phyloP scores from a whole-genome alignment of 1,140 invertebrate genomes.

The Eurosta solidaginis region DNA sequence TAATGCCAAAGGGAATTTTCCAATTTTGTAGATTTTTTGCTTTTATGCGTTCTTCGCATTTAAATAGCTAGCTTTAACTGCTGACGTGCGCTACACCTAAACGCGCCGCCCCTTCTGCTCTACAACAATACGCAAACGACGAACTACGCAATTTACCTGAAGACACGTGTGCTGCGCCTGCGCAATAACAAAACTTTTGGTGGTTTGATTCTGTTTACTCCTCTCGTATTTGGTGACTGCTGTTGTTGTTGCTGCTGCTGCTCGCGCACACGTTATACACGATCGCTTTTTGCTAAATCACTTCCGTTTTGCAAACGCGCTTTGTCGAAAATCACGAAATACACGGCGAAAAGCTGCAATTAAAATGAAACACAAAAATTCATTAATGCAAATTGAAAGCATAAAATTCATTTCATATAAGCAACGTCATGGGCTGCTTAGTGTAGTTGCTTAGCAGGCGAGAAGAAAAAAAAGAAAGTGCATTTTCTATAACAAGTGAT shows the following conservation, averaged over 20 bases:
- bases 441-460: neutral
- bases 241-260: neutral
- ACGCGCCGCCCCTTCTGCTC: neutral
- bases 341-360: slow-evolving; percentile 13
- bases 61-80: slow-evolving; percentile 35
- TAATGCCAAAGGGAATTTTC: slow-evolving; percentile 58
- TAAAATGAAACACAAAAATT: slow-evolving; percentile 17
- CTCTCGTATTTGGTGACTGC: neutral
- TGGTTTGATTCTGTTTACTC: neutral
- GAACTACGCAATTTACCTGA: neutral
- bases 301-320: neutral
- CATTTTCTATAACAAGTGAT: neutral
- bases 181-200: neutral
- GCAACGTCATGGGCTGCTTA: slow-evolving; percentile 1
- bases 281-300: neutral
- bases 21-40: slow-evolving; percentile 50
- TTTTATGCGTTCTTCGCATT: slow-evolving; percentile 44
- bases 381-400: slow-evolving; percentile 26
- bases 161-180: slow-evolving; percentile 21
- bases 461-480: neutral
- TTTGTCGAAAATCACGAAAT: neutral
- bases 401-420: slow-evolving; percentile 15
- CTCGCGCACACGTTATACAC: neutral
- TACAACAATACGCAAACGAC: neutral
- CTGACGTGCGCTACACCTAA: neutral